Conservation (phyloP, 2,797 vertebrate genomes). For the Paedocypris micromegethes region DNA sequence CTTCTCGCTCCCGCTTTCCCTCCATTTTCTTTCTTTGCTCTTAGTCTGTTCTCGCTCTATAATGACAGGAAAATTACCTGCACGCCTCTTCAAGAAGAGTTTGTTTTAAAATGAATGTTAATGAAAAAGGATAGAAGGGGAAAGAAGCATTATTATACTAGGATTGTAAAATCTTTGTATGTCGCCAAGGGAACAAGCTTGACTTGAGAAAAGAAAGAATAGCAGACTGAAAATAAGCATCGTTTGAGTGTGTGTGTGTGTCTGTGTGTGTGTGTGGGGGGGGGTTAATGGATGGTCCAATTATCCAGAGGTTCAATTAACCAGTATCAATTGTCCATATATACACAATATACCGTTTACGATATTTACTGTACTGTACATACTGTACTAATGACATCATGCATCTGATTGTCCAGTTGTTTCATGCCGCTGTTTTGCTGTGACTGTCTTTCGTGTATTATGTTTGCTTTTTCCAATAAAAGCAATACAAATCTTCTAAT, state of each 20-base stretch:
- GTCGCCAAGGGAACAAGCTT: conserved; percentile 47
- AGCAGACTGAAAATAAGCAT: conserved; percentile 14
- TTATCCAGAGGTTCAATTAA: no score
- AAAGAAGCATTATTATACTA: conserved; percentile 63
- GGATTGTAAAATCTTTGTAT: conserved; percentile 34
- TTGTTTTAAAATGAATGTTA: conserved; percentile 51
- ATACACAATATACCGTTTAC: no score
- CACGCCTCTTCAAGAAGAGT: conserved; percentile 45
- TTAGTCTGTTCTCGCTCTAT: conserved; percentile 24
- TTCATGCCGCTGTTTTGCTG: neutral
- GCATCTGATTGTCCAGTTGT: neutral
- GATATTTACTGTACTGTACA: no score
- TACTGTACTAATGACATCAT: no score
- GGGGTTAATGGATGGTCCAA: no score
- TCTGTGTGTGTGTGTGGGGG: no score
- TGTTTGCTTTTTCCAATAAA: neutral
- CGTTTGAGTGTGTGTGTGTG: conserved; percentile 11
- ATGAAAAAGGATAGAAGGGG: conserved; percentile 33
- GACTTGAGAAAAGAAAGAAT: conserved; percentile 29
- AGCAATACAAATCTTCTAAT: neutral
- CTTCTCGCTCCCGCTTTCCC: conserved; percentile 31
- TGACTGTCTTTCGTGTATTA: neutral
- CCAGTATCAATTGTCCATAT: no score
- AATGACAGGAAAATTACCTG: conserved; percentile 50
- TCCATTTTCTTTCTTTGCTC: conserved; percentile 16